phyloP scores from a whole-genome alignment of 1,140 invertebrate genomes.

The Rhagoletis zephyria region DNA sequence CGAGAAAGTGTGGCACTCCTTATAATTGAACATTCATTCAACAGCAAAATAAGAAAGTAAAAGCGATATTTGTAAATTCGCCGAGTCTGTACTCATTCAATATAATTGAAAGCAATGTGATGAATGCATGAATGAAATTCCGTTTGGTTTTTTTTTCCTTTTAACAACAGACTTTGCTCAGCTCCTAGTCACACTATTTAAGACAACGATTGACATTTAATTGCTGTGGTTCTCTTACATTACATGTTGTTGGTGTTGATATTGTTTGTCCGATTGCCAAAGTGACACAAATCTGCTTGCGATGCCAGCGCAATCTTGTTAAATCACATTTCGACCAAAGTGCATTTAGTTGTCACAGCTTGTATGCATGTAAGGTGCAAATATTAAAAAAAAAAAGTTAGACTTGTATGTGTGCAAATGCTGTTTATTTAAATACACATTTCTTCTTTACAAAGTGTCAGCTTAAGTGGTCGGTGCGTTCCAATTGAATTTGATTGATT shows the following conservation, averaged over 20 bases:
- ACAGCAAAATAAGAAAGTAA: not conserved
- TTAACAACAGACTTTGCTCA: not conserved
- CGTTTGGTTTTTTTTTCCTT: not conserved
- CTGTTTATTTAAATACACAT: no score
- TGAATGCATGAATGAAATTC: constrained; percentile 11
- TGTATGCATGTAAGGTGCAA: no score
- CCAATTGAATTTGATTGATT: no score
- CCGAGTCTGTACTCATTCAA: not conserved
- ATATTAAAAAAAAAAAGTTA: no score
- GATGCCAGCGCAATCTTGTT: not conserved
- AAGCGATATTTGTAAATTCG: no score
- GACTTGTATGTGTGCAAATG: no score
- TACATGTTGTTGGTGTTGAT: not conserved
- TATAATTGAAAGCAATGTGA: not conserved
- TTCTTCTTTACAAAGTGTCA: no score
- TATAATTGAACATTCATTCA: not conserved
- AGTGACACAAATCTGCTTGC: not conserved
- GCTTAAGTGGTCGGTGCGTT: no score
- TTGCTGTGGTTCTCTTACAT: not conserved
- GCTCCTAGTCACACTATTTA: not conserved
- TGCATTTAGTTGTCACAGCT: no score
- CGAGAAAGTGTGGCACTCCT: not conserved
- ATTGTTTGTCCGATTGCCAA: not conserved
- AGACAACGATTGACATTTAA: not conserved
- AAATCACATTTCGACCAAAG: not conserved